Percentiles rank a stretch among this genome's conserved stretches.
These are phyloP conservation scores for Acanthornis magna DNA, from an alignment of 2,797 vertebrate genomes.

Conservation along the genomic window DNA sequence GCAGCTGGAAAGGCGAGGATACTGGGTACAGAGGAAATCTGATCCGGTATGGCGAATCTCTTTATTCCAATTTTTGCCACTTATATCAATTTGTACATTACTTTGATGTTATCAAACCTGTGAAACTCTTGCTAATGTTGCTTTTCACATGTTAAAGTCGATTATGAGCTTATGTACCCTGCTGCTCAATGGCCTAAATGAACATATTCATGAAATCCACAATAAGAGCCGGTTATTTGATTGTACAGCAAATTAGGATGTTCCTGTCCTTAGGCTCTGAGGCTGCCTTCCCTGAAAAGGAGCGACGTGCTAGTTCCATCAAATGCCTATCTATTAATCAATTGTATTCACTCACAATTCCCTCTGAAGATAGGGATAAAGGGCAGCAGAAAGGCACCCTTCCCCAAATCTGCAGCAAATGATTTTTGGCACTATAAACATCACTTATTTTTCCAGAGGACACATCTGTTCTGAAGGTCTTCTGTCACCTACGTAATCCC, in stretches of 20 bases:
- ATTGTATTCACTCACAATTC: not conserved
- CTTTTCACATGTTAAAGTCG: conserved; percentile 1
- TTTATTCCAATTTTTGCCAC: not conserved
- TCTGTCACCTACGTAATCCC: not conserved
- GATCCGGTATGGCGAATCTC: not conserved
- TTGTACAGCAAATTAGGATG: conserved; percentile 5
- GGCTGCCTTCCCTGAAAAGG: not conserved
- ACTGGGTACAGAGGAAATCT: not conserved
- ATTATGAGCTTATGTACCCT: not conserved
- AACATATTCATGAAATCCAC: not conserved
- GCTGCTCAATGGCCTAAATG: not conserved
- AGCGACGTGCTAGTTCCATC: not conserved
- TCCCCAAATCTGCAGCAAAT: not conserved
- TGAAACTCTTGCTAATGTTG: conserved; percentile 7
- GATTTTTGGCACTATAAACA: not conserved
- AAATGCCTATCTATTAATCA: conserved; percentile 16
- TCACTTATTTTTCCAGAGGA: not conserved
- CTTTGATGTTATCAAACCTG: conserved; percentile 4
- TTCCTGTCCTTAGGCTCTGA: not conserved
- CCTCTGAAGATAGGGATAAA: not conserved
- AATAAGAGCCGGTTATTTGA: not conserved
- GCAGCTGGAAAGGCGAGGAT: not conserved
- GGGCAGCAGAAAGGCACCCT: not conserved
- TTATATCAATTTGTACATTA: not conserved
- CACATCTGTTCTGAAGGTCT: not conserved